Evolutionary conservation across 1,140 invertebrate genomes (phyloP), one percentile per base, ranked within the genome.

Genomic region (Tetragnatha versicolor): DNA sequence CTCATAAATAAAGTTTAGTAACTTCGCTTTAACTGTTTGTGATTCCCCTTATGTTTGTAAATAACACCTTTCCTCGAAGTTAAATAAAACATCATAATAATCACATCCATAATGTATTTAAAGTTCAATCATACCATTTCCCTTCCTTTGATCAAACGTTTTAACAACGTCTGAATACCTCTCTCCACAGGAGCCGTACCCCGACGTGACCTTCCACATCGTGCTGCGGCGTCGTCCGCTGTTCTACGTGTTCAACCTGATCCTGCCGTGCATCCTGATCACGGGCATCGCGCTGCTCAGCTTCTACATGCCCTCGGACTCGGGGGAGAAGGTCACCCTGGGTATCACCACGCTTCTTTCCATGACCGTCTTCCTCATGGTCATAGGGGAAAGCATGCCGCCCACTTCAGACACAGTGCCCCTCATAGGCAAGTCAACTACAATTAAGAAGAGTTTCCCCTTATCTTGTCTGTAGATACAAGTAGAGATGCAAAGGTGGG

Each of bases 321-420:
- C 86, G 14, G 89, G 89, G 4, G 89, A 90, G 82, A 90, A 90
- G 82, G 88, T 90, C 39, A 86, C 88, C 5, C 86, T 90, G 6
- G 88, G 89, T 47, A 84, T 90, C 68, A 89, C 89, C 12, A 88
- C 90, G 25, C 84, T 90, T 3, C 83, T 90, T 6, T 88, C 89
- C 5, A 88, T 90, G 81, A 88, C 88, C 60, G 89, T 90, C 45
- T 89, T 90, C 83, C 88, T 90, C 87, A 83, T 90, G 73, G 86
- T 88, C 37, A 88, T 90, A 35, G 88, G 88, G 17, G 89, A 90
- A 82, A 89, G 88, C 79, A 86, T 90, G 82, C 89, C 89, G n/a
- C 87, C 89, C 80, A 90, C 89, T 4, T 89, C 89, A 9, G 88
- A 89, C 80, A 88, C 86, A 39, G 88, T 90, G 25, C 89, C 89